Conservation (phyloP, 2,113 vertebrate genomes). For the Hippopotamus amphibius region DNA sequence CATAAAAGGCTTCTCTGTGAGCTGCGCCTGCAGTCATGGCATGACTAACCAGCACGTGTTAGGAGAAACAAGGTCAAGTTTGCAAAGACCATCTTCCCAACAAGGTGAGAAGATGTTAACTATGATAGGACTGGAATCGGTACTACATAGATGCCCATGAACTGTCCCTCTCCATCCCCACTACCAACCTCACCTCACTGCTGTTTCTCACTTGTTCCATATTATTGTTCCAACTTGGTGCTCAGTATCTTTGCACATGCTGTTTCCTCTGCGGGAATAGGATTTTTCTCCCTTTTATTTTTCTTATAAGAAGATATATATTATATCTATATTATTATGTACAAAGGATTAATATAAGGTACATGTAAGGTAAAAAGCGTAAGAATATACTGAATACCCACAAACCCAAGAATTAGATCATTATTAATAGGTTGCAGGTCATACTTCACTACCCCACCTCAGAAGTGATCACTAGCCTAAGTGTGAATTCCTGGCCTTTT, state of each 20-base stretch:
- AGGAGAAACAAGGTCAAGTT: neutral
- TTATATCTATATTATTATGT: neutral
- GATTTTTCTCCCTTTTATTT: neutral
- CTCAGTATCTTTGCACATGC: neutral
- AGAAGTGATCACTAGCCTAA: neutral
- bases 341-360: neutral
- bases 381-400: neutral
- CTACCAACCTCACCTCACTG: neutral
- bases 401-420: neutral
- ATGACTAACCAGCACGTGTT: neutral
- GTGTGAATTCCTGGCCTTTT: slow-evolving; percentile 1
- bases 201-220: neutral
- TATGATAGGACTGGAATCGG: no score
- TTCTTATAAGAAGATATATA: neutral
- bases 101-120: neutral
- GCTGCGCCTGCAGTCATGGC: neutral
- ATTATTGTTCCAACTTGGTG: neutral
- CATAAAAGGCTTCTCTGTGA: neutral
- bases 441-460: neutral
- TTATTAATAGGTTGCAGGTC: neutral
- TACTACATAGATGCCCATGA: fast-evolving
- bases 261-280: neutral
- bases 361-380: neutral
- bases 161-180: fast-evolving
- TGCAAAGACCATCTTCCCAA: neutral